These are phyloP conservation scores for Microctenopoma stevenorrisi DNA, from an alignment of 2,797 vertebrate genomes.

Conservation along the genomic window DNA sequence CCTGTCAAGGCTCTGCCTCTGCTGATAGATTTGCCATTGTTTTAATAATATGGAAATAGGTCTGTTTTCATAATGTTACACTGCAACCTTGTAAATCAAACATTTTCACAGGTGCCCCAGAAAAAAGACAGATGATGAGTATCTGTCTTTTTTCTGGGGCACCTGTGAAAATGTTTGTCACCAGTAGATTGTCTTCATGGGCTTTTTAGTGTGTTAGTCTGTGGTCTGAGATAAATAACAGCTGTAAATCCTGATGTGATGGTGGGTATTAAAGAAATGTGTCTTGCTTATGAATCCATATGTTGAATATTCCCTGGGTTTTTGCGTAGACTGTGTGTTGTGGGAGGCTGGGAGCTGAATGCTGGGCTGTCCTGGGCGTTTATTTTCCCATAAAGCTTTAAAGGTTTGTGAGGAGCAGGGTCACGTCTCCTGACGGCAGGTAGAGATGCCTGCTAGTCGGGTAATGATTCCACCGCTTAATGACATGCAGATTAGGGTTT, in stretches of 20 bases:
- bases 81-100: conserved; percentile 76
- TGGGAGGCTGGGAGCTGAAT: conserved; percentile 46
- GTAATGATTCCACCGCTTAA: conserved; percentile 90
- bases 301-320: conserved; percentile 32
- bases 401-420: conserved; percentile 84
- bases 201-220: conserved; percentile 49
- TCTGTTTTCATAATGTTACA: conserved; percentile 75
- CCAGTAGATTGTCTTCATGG: conserved; percentile 48
- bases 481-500: conserved; percentile 94
- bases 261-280: conserved; percentile 34
- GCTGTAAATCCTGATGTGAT: conserved; percentile 51
- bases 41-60: conserved; percentile 79
- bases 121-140: conserved; percentile 10
- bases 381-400: conserved; percentile 86
- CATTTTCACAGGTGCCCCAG: conserved; percentile 52
- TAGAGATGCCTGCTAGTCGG: conserved; percentile 88
- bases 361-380: conserved; percentile 70
- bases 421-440: conserved; percentile 86
- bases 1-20: conserved; percentile 37
- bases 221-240: conserved; percentile 38
- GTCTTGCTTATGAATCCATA: conserved; percentile 26
- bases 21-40: conserved; percentile 78
- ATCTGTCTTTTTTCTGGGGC: too few relatives aligned
- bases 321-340: conserved; percentile 39
- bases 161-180: conserved; percentile 49